Base-by-base conservation (phyloP, 2,888 invertebrate species). In the Periphyllus acericola region DNA sequence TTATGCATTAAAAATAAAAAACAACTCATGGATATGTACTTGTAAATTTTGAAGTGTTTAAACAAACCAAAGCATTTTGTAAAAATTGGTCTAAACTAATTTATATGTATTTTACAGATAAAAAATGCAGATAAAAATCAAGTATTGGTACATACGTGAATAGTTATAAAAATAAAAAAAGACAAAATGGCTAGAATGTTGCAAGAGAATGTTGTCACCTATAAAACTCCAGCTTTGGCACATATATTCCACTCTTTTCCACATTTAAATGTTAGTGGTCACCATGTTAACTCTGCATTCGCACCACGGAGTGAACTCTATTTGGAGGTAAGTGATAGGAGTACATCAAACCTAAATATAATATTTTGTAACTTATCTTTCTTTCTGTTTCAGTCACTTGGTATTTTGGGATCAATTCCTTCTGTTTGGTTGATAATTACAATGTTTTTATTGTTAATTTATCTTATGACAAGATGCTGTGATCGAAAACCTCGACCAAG, bases 391-490 rank as follows among this genome's bases (percentile, higher is more conserved):
- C 94, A 98, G 98, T 96, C 97, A 91, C 93, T 98, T 92, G 97
- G 97, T 81, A 97, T 99, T 91, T 93, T 98, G 91, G 97, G 96
- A 89, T 97, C 97, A 72, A 94, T 98, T 90, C 98, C 98, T n/a
- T 97, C 98, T 89, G 96, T 97, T 72, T 95, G 97, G 95, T 94
- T 98, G 91, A 97, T 98, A 91, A 93, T 98, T 89, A 97, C 98
- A 52, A 93, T 98, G 90, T 94, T 97, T 90, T 94, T 98, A 85
- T 94, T 98, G 90, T 94, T 98, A 90, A 95, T 98, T 91, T 98
- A 98, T 93, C 94, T 98, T 92, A 95, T 98, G 92, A 97, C 97
- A 91, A 94, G 98, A 93, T 98, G 98, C 93, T 98, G 98, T 94
- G 98, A 98, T 93, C 94, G 97, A 91, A 97, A 97, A 92, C 96